These are phyloP conservation scores for Nothocercus nigrocapillus DNA, from an alignment of 2,113 vertebrate genomes.

Conservation along the genomic window DNA sequence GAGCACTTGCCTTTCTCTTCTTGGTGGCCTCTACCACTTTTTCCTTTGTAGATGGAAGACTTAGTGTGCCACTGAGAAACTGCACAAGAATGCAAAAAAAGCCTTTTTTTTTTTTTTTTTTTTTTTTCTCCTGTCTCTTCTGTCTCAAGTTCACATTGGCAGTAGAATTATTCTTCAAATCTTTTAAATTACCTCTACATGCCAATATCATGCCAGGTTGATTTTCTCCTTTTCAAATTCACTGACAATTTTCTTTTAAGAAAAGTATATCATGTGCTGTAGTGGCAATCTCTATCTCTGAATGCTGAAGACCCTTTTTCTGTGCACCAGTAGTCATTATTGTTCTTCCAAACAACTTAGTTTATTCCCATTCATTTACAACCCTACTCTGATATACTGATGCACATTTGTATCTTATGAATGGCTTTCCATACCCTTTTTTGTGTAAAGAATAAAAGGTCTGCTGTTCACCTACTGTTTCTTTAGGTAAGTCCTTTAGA, in stretches of 20 bases:
- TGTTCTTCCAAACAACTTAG: slow-evolving; percentile 2
- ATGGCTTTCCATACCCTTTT: slow-evolving; percentile 18
- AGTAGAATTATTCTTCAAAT: neutral
- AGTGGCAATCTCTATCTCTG: neutral
- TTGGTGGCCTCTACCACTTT: neutral
- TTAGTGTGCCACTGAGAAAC: neutral
- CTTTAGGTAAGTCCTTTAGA: neutral
- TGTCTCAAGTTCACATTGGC: neutral
- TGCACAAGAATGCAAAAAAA: neutral
- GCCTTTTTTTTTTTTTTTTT: neutral
- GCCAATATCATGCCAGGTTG: neutral
- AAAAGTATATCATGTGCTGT: neutral
- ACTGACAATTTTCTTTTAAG: neutral
- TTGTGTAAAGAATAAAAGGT: neutral
- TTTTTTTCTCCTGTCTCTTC: rapidly evolving
- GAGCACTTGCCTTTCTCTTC: neutral
- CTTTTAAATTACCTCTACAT: neutral
- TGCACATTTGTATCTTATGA: neutral
- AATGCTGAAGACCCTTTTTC: neutral
- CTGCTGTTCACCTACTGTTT: slow-evolving; percentile 18
- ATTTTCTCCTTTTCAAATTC: neutral
- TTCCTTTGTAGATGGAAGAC: neutral
- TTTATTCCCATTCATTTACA: slow-evolving; percentile 37
- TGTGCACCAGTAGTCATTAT: neutral
- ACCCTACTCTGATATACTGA: slow-evolving; percentile 6